Evolutionary conservation across 2,797 vertebrate genomes (phyloP).

Genomic region (Chelidonichthys spinosus): DNA sequence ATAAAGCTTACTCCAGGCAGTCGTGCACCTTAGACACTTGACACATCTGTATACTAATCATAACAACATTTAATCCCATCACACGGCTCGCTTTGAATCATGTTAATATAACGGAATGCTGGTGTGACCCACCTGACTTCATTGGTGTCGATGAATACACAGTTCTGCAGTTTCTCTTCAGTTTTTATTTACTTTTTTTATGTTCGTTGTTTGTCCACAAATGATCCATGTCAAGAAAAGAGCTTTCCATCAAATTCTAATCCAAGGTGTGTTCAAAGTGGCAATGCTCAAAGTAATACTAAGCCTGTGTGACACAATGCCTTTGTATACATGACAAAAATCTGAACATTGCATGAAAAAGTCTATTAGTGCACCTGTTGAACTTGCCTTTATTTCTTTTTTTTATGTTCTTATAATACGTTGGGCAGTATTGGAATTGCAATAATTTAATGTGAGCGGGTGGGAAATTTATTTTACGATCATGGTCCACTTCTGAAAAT

Average conservation of each 20-base stretch:
- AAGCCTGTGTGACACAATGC: slow-evolving; percentile 69
- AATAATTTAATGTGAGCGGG: slow-evolving; percentile 68
- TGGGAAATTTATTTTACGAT: slow-evolving; percentile 46
- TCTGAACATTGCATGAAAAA: slow-evolving; percentile 81
- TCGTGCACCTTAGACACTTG: slow-evolving; percentile 78
- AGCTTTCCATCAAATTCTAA: slow-evolving; percentile 59
- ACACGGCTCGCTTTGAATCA: slow-evolving; percentile 74
- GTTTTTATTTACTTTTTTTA: slow-evolving; percentile 12
- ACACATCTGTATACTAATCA: slow-evolving; percentile 80
- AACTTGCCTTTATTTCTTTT: slow-evolving; percentile 80
- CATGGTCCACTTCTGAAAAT: slow-evolving; percentile 50
- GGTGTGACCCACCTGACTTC: slow-evolving; percentile 72
- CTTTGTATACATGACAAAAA: slow-evolving; percentile 79
- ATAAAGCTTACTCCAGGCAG: slow-evolving; percentile 68
- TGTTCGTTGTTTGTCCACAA: slow-evolving; percentile 51
- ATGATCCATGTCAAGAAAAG: slow-evolving; percentile 59
- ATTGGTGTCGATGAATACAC: slow-evolving; percentile 66
- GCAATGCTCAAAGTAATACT: slow-evolving; percentile 64
- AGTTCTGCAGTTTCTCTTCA: slow-evolving; percentile 17
- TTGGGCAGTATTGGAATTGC: slow-evolving; percentile 69
- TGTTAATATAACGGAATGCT: slow-evolving; percentile 79
- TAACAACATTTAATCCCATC: slow-evolving; percentile 72
- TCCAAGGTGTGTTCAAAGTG: slow-evolving; percentile 69
- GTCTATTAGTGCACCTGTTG: slow-evolving; percentile 81
- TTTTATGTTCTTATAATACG: slow-evolving; percentile 69